phyloP scores from a whole-genome alignment of 2,113 vertebrate genomes.

The Penelope pileata region DNA sequence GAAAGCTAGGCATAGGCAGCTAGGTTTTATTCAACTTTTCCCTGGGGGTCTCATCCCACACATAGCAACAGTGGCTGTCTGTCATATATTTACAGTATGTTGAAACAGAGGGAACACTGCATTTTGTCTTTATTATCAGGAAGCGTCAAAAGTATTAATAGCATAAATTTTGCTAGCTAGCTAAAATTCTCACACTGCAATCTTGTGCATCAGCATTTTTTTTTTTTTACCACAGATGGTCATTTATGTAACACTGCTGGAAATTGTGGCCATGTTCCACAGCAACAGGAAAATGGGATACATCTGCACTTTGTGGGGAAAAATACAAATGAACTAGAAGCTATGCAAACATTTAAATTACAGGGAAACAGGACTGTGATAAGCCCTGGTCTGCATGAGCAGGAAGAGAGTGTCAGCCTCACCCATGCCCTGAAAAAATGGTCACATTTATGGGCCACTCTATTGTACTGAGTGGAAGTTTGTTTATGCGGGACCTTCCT shows the following conservation, averaged over 20 bases:
- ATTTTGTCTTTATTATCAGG: conserved; percentile 49
- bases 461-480: conserved; percentile 64
- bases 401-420: conserved; percentile 68
- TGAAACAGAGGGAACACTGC: not conserved
- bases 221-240: conserved; percentile 54
- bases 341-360: conserved; percentile 69
- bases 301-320: conserved; percentile 62
- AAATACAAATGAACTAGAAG: conserved; percentile 62
- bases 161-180: conserved; percentile 36
- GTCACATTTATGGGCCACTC: conserved; percentile 54
- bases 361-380: conserved; percentile 57
- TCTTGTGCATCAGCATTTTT: conserved; percentile 35
- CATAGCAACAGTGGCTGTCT: rapidly evolving
- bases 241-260: conserved; percentile 57
- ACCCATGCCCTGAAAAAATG: conserved; percentile 66
- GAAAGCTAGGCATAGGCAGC: not conserved
- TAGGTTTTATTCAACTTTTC: not conserved
- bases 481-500: conserved; percentile 72
- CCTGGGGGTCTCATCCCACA: not conserved
- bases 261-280: conserved; percentile 54
- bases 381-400: conserved; percentile 49
- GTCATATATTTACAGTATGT: not conserved
- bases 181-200: conserved; percentile 34
- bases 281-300: conserved; percentile 77
- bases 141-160: conserved; percentile 67